Conservation (phyloP, 2,797 vertebrate species). For the Meda fulgida region DNA sequence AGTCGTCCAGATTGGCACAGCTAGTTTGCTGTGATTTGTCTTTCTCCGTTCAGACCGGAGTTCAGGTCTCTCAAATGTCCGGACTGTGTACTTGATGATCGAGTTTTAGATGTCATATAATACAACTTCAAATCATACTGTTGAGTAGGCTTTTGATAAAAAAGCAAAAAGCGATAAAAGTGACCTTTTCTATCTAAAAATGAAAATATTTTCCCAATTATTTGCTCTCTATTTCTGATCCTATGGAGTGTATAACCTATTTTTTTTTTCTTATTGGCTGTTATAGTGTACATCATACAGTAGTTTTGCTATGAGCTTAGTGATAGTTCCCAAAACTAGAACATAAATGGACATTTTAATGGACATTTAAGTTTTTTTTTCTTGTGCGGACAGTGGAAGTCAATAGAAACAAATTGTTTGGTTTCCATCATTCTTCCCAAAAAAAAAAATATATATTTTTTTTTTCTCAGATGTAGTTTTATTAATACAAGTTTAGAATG, state of each 20-base stretch:
- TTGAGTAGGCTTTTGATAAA: not conserved
- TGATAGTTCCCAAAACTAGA: not conserved
- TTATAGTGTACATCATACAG: not conserved
- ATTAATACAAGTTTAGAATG: not conserved
- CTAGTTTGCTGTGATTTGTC: slow-evolving; percentile 32
- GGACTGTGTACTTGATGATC: not conserved
- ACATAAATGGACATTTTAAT: not conserved
- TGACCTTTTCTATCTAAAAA: too few species aligned
- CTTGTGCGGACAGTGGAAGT: not conserved
- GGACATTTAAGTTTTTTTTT: not conserved
- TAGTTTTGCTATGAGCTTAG: not conserved
- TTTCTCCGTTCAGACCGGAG: not conserved
- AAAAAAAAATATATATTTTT: not conserved
- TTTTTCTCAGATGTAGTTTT: too few species aligned
- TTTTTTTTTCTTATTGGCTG: not conserved
- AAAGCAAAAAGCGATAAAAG: not conserved
- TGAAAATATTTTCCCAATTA: not conserved
- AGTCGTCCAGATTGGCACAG: not conserved
- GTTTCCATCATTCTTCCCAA: not conserved
- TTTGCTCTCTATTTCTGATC: not conserved
- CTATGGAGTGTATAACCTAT: not conserved
- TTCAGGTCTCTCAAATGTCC: not conserved
- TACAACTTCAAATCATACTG: not conserved
- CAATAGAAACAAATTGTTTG: not conserved
- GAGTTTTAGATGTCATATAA: not conserved